Percentiles rank a stretch among this genome's conserved stretches.
Conservation (phyloP, 2,113 vertebrate genomes). For the Plecturocebus donacophilus region DNA sequence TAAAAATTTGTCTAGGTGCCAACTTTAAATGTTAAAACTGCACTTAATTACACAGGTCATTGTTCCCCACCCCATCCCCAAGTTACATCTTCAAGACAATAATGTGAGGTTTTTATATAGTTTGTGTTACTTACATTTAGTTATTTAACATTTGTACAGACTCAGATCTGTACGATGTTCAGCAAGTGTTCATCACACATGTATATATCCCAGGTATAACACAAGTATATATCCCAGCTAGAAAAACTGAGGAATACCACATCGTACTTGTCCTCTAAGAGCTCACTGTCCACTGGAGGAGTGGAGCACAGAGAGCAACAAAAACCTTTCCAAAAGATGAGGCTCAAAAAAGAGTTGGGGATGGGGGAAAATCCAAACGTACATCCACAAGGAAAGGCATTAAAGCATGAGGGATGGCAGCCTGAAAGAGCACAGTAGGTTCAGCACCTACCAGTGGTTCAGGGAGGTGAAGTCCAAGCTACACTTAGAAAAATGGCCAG, state of each 20-base stretch:
- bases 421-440: neutral
- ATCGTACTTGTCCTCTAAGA: neutral
- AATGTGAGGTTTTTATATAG: conserved; percentile 7
- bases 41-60: conserved; percentile 34
- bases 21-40: conserved; percentile 23
- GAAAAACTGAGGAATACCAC: neutral
- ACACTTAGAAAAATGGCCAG: neutral
- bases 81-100: neutral
- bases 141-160: neutral
- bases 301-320: neutral
- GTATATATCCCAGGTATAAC: neutral
- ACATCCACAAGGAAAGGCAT: too few species aligned
- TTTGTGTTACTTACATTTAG: conserved; percentile 7
- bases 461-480: neutral
- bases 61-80: neutral
- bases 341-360: neutral
- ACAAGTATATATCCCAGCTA: neutral
- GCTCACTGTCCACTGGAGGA: neutral
- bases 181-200: neutral
- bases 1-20: conserved; percentile 42
- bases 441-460: neutral
- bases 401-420: neutral
- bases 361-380: neutral
- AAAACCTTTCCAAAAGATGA: neutral
- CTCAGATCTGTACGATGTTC: neutral